Base-by-base conservation (phyloP, 2,888 invertebrate species). In the Drosophila mayaguana region DNA sequence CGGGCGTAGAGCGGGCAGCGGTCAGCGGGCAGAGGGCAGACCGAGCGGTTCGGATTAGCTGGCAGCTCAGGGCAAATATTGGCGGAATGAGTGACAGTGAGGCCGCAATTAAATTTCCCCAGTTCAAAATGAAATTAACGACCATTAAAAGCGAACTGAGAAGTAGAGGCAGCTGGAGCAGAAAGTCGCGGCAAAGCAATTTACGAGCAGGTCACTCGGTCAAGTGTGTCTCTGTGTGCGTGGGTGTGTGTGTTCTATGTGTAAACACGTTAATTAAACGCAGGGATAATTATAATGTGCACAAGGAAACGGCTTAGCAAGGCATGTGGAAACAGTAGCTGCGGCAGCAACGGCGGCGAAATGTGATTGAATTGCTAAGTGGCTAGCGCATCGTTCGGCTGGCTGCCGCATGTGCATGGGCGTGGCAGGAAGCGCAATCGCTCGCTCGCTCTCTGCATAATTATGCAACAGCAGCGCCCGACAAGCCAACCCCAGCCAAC, bases 211-310 rank as follows among this genome's bases (percentile, higher is more conserved):
- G 81, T 83, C 83, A 75, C 63, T 75, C 72, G 83, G 83, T 80
- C 83, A 83, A 20, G 40, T 36, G 48, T 46, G 12, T 22, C 6
- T n/a, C 51, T 59, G 40, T 59, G 32, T 40, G 43, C 55, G 42
- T 59, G 43, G 53, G 61, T n/a, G 50, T 38, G 38, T 63, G 36
- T 22, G 11, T 32, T 46, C 62, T 57, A 34, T 72, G 74, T 75
- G 73, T 72, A 75, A 85, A 78, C 76, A 85, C 76, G 83, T 79
- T 80, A 85, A 85, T 85, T 85, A 85, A 78, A 82, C 83, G 77
- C 80, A 72, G 67, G 83, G 77, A 82, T 82, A 81, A 81, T 81
- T 81, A 82, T 81, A 77, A 77, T 70, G 76, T 61, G 77, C 74
- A 72, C 45, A 77, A 74, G 72, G 79, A 75, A 65, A 56, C 55